Evolutionary conservation across 92 coral and sea anemone genomes (phyloP).

Genomic region (Zoanthus solanderi): DNA sequence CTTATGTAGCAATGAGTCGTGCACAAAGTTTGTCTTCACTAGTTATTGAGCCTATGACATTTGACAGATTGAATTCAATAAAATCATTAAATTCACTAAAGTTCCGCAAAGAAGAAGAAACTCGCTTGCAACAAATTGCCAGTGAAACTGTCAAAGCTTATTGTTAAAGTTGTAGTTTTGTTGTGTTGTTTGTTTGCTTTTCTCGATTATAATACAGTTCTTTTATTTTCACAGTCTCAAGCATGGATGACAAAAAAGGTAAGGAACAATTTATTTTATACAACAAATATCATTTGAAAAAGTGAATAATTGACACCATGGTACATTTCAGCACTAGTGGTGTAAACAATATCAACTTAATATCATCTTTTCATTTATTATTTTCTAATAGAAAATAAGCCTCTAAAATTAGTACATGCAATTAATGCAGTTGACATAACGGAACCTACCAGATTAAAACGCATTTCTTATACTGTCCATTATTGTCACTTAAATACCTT

Average conservation of each 20-base stretch:
- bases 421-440: no score
- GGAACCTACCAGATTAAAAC: no score
- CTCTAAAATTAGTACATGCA: no score
- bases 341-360: no score
- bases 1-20: constrained; percentile 4
- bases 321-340: no score
- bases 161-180: background rate
- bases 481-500: no score
- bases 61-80: background rate
- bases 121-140: background rate
- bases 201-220: background rate
- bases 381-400: no score
- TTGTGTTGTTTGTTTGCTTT: background rate
- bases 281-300: no score
- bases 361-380: no score
- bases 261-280: background rate
- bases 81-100: background rate
- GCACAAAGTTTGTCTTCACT: background rate
- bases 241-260: background rate
- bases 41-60: background rate
- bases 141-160: background rate
- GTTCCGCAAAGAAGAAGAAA: background rate
- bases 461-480: no score
- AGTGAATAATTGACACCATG: no score
- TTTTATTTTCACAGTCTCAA: background rate